Base-by-base conservation (phyloP, 2,888 invertebrate genomes). In the Lottia gigantea region DNA sequence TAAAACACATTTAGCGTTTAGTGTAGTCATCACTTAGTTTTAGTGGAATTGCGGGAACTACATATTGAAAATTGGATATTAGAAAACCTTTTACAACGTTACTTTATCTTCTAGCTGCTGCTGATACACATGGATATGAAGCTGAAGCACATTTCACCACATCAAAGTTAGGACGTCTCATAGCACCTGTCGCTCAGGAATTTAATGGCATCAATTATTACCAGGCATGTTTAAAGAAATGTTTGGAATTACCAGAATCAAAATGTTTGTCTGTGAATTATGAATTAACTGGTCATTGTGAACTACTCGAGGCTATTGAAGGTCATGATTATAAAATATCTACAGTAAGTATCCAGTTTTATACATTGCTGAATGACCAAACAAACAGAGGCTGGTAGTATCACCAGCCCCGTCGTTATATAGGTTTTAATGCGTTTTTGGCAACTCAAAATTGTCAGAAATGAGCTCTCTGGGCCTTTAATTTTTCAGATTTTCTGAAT, bases 211-310 rank as follows among this genome's bases (percentile, higher is more conserved):
- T 75, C 11, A 45, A 68, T 6, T 71, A 73, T 40, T 72, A 74
- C 12, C 75, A 71, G 7, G 71, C 69, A 6, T 83, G 83, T 74
- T 80, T 80, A 14, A 67, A 71, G 46, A 19, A 72, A 12, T 83
- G 83, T 69, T 46, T 76, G n/a, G 49, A 65, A 2, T 55, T 75
- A 55, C 71, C 69, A 3, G 73, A 71, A n/a, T 63, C 72, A 15
- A 74, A 78, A 49, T 83, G 83, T 67, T 70, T 78, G 63, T 81
- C 82, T 65, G 78, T 83, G 64, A 83, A 83, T 74, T 83, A 75
- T 67, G 79, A 83, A 73, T 63, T 66, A 14, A 69, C 45, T 16
- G 74, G 76, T n/a, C 62, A 62, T 6, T 83, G 83, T 76, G 80
- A 83, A 74, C 71, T 83, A 15, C 47, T 83, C 25, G 77, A 76